Conservation (phyloP, 1,140 invertebrate genomes). For the Carposina sasakii region DNA sequence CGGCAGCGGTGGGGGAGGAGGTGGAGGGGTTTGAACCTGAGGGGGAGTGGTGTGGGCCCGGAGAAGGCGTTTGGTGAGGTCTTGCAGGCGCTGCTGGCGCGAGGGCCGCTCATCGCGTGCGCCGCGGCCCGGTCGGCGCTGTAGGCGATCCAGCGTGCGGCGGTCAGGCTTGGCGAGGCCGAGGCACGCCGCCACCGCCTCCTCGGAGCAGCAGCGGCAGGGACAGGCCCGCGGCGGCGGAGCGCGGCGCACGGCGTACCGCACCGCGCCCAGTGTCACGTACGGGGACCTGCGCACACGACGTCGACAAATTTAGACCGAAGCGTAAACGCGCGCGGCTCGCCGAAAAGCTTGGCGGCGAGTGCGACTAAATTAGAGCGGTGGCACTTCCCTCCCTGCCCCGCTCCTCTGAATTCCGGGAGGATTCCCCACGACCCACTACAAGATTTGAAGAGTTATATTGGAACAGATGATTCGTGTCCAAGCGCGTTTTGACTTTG, state of each 20-base stretch:
- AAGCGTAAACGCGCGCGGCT: conserved; percentile 37
- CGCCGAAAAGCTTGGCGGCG: conserved; percentile 53
- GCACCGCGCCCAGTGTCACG: conserved; percentile 74
- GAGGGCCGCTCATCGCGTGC: conserved; percentile 67
- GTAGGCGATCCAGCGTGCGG: conserved; percentile 83
- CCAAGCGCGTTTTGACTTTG: conserved; percentile 36
- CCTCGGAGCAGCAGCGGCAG: conserved; percentile 67
- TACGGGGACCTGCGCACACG: conserved; percentile 69
- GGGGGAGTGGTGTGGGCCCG: conserved; percentile 40
- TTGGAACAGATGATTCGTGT: conserved; percentile 53
- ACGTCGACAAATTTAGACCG: conserved; percentile 42
- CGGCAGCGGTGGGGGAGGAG: conserved; percentile 47
- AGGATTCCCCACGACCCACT: conserved; percentile 65
- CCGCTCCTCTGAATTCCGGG: conserved; percentile 60
- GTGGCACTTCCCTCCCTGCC: conserved; percentile 54
- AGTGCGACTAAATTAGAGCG: conserved; percentile 66
- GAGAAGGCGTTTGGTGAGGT: conserved; percentile 82
- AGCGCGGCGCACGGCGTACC: conserved; percentile 74
- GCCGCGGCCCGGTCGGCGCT: conserved; percentile 80
- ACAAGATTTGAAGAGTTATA: conserved; percentile 45
- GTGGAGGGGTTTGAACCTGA: conserved; percentile 41
- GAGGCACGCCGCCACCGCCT: conserved; percentile 69
- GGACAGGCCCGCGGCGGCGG: conserved; percentile 61
- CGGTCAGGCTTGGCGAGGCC: conserved; percentile 65
- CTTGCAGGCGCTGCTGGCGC: conserved; percentile 79